phyloP scores from a whole-genome alignment of 2,797 vertebrate species.

The Pangasius krempfi region DNA sequence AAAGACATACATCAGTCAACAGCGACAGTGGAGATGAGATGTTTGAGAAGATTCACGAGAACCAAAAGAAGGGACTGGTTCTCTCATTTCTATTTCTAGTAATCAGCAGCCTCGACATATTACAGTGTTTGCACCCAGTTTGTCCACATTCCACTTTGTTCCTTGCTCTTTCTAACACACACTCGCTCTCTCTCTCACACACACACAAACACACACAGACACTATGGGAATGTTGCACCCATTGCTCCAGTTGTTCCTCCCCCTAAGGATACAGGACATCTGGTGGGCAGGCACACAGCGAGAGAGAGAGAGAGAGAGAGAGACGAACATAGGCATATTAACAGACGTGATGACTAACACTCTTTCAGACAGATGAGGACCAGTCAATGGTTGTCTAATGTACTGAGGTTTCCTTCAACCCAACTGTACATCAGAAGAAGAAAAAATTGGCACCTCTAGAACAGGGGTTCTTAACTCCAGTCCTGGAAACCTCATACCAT shows the following conservation, averaged over 20 bases:
- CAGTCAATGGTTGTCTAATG: neutral
- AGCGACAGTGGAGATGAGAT: neutral
- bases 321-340: neutral
- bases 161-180: constrained; percentile 51
- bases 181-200: constrained; percentile 17
- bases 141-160: constrained; percentile 32
- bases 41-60: neutral
- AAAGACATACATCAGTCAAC: neutral
- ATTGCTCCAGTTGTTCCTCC: constrained; percentile 65
- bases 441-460: neutral
- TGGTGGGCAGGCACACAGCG: constrained; percentile 58
- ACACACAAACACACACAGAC: constrained; percentile 19
- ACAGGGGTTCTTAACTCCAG: neutral
- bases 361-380: neutral
- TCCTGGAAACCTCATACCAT: neutral
- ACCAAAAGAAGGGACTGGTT: neutral
- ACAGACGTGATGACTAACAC: neutral
- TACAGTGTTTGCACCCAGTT: neutral
- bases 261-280: constrained; percentile 67
- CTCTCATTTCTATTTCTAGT: neutral
- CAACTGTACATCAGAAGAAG: neutral
- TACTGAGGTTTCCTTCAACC: neutral
- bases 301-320: neutral
- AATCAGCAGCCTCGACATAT: neutral
- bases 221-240: constrained; percentile 54